These are phyloP conservation scores for Epinephelus lanceolatus DNA, from an alignment of 2,113 vertebrate genomes.

Conservation along the genomic window DNA sequence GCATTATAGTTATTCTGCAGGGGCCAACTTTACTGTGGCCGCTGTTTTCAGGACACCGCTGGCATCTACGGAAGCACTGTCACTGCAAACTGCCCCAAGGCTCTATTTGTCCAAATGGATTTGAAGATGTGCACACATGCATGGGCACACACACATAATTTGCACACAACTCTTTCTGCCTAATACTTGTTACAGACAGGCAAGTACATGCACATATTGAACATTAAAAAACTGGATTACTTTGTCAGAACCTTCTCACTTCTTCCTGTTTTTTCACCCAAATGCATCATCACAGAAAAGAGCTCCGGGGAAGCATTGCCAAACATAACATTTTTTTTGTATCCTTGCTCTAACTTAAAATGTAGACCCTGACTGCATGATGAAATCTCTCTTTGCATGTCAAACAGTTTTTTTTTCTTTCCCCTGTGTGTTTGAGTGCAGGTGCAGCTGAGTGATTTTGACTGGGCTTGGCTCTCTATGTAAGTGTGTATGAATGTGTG, in stretches of 20 bases:
- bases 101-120: constrained; percentile 32
- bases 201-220: constrained; percentile 21
- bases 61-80: constrained; percentile 5
- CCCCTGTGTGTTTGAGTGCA: constrained; percentile 24
- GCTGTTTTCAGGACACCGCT: constrained; percentile 17
- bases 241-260: constrained; percentile 27
- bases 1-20: constrained; percentile 10
- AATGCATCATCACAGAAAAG: constrained; percentile 58
- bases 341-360: constrained; percentile 46
- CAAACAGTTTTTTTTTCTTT: neutral
- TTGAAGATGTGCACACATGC: neutral
- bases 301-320: constrained; percentile 46
- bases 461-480: constrained; percentile 10
- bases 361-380: constrained; percentile 36
- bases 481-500: neutral
- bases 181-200: neutral
- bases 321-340: constrained; percentile 20
- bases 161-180: neutral
- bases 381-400: constrained; percentile 52
- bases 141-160: neutral
- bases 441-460: constrained; percentile 50
- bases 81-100: constrained; percentile 22
- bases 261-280: constrained; percentile 36
- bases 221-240: constrained; percentile 9
- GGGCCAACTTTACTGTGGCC: neutral